These are phyloP conservation scores for Atopsyche davidsoni DNA, from an alignment of 1,140 invertebrate genomes.

Conservation along the genomic window DNA sequence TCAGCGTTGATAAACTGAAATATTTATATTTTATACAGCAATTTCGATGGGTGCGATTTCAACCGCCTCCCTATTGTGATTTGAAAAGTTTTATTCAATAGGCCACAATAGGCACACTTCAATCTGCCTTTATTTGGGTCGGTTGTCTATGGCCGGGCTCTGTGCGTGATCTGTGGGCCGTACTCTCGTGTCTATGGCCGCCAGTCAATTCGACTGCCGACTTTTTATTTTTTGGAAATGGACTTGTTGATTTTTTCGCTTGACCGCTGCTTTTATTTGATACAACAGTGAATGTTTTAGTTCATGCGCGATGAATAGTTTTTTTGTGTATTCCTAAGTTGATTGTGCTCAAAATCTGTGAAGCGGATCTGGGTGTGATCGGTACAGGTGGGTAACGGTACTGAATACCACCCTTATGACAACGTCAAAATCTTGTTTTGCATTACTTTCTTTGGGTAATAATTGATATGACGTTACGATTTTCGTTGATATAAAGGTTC, in stretches of 20 bases:
- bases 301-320: slow-evolving; percentile 10
- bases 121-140: too few species aligned
- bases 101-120: too few species aligned
- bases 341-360: slow-evolving; percentile 12
- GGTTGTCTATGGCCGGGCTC: too few species aligned
- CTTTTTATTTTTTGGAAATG: slow-evolving; percentile 16
- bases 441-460: slow-evolving; percentile 13
- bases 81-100: too few species aligned
- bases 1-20: too few species aligned
- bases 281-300: slow-evolving; percentile 7
- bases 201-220: slow-evolving; percentile 12
- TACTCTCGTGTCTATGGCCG: slow-evolving; percentile 11
- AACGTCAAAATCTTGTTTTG: slow-evolving; percentile 22
- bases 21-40: too few species aligned
- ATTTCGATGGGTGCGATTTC: too few species aligned
- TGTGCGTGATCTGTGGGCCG: too few species aligned
- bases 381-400: slow-evolving; percentile 23
- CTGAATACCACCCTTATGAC: slow-evolving; percentile 21
- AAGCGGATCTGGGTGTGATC: slow-evolving; percentile 24
- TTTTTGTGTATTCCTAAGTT: slow-evolving; percentile 8
- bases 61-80: too few species aligned
- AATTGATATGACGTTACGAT: too few species aligned
- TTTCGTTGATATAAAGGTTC: too few species aligned
- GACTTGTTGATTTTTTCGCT: slow-evolving; percentile 20
- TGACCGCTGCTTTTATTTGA: not conserved